Evolutionary conservation across 2,113 vertebrate species (phyloP).

Genomic region (Oreochromis tanganicae): DNA sequence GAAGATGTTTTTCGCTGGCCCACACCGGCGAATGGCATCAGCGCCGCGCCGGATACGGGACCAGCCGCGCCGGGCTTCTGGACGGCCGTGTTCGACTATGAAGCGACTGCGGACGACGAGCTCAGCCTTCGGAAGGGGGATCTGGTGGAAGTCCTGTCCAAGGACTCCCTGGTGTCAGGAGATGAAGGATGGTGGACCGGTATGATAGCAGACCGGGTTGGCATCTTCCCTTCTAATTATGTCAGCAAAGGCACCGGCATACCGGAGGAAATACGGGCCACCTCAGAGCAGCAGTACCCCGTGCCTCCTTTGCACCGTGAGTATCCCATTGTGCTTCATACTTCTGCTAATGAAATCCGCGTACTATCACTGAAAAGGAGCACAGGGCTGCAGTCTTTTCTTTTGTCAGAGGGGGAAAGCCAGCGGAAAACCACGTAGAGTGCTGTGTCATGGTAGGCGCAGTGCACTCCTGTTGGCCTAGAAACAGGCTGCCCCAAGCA

Average conservation of each 20-base stretch:
- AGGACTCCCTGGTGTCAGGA: constrained; percentile 91
- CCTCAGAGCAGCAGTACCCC: constrained; percentile 50
- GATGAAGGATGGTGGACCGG: constrained; percentile 98
- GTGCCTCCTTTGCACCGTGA: constrained; percentile 72
- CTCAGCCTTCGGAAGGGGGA: constrained; percentile 90
- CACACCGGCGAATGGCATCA: constrained; percentile 29
- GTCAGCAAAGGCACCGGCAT: constrained; percentile 82
- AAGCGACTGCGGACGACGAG: constrained; percentile 91
- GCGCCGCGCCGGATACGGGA: constrained; percentile 25
- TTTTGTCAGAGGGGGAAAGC: not conserved
- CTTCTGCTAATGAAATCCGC: not conserved
- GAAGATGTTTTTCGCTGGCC: constrained; percentile 63
- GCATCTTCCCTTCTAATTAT: constrained; percentile 95
- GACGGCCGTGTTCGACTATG: constrained; percentile 97
- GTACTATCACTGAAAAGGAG: not conserved
- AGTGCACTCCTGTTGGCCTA: constrained; percentile 35
- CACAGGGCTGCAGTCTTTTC: not conserved
- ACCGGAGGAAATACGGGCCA: constrained; percentile 70
- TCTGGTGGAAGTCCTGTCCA: constrained; percentile 89
- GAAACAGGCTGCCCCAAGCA: constrained; percentile 2
- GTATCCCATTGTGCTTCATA: constrained; percentile 46
- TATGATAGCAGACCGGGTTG: constrained; percentile 87
- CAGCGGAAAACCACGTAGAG: not conserved
- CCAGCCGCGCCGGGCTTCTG: constrained; percentile 66
- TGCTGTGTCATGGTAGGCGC: constrained; percentile 59